Percentiles rank a stretch among this genome's conserved stretches.
Evolutionary conservation across 1,140 invertebrate species (phyloP).

Genomic region (Yoshiicerus persimilis): DNA sequence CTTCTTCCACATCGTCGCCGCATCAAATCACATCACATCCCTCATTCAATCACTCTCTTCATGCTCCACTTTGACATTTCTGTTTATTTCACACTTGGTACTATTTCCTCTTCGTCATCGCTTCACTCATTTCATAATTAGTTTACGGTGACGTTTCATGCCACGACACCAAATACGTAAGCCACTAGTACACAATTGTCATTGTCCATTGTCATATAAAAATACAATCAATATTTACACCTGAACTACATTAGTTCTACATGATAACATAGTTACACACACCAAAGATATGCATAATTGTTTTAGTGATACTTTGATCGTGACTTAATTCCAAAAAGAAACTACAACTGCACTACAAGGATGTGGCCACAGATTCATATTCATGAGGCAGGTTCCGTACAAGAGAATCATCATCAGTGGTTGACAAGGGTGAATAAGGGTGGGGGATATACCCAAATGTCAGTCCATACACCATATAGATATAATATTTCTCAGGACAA

Average conservation of each 20-base stretch:
- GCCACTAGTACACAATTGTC: too few relatives aligned
- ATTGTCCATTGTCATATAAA: too few relatives aligned
- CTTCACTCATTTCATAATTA: too few relatives aligned
- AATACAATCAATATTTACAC: neutral
- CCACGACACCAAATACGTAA: too few relatives aligned
- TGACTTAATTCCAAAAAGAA: neutral
- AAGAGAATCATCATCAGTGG: neutral
- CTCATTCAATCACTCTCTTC: neutral
- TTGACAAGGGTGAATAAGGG: conserved; percentile 13
- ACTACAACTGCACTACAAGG: too few relatives aligned
- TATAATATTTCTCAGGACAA: too few relatives aligned
- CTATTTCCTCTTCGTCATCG: neutral
- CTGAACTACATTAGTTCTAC: neutral
- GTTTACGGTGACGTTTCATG: too few relatives aligned
- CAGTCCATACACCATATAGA: neutral
- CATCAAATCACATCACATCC: neutral
- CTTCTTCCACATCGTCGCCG: neutral
- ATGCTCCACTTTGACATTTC: neutral
- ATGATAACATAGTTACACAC: neutral
- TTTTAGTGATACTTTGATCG: neutral
- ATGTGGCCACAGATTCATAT: neutral
- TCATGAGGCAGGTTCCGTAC: neutral
- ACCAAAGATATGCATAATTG: neutral
- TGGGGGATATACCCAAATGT: neutral
- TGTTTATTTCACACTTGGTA: neutral